Evolutionary conservation across 2,888 invertebrate genomes (phyloP), one percentile per base, ranked within the genome.

Genomic region (Amphipoea oculea): DNA sequence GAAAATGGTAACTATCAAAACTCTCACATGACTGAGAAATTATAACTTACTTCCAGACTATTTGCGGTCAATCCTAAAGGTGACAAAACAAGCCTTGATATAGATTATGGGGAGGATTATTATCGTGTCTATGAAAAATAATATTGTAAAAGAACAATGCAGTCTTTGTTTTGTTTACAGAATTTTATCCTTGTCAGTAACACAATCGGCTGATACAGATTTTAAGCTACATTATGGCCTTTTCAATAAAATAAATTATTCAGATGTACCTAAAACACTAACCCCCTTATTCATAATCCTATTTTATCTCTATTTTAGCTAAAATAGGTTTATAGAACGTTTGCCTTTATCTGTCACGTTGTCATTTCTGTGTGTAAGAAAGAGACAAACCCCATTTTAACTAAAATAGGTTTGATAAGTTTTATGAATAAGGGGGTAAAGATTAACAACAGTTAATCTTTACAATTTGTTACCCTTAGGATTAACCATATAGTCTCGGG

Each of bases 1-100:
- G 29, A 72, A 80, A 73, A 73, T 69, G 80, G 80, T 82, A 84
- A 84, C 85, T 82, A 69, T 65, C 0, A 42, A 71, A 79, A 83
- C 54, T 65, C 36, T 84, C 57, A 67, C 36, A 51, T 51, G n/a
- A 42, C 36, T 36, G 36, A 71, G 40, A 70, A 40, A 45, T 40
- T 45, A 66, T 36, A 54, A 40, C 60, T 40, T 66, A 67, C 45
- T 51, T 62, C 42, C 36, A 23, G 54, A 14, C 63, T 57, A 54
- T 62, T 67, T 20, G 40, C 36, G 29, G 29, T 63, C n/a, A 76
- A 76, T 76, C 76, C 36, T 63, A 57, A 42, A 42, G 54, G 20
- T 62, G n/a, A 57, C 62, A 29, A 48, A 62, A 76, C 45, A 36
- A 54, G n/a, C 20, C 4, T n/a, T 29, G 5, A 36, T 11, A 7